Evolutionary conservation across 2,888 invertebrate species (phyloP).

Genomic region (Drosophila recens): DNA sequence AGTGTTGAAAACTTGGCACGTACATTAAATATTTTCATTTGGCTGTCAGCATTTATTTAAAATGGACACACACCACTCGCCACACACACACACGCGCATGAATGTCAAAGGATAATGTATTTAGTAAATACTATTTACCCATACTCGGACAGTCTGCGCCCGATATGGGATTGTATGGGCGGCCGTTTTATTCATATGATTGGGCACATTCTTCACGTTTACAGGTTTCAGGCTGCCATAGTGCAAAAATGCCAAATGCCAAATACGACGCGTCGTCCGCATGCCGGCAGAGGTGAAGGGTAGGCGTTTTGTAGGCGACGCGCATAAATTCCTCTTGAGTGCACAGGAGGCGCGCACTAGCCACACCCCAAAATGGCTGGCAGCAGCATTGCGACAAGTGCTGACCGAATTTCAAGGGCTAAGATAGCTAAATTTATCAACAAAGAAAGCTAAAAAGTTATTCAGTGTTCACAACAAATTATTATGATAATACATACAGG

Average conservation of each 20-base stretch:
- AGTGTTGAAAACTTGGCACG: constrained; percentile 60
- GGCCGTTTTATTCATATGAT: constrained; percentile 20
- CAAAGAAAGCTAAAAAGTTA: no score
- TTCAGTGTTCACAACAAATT: no score
- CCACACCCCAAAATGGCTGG: constrained; percentile 42
- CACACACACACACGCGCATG: constrained; percentile 6
- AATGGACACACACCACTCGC: constrained; percentile 58
- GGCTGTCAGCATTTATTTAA: constrained; percentile 75
- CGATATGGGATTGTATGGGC: no score
- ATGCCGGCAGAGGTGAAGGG: constrained; percentile 4
- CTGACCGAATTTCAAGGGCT: background rate
- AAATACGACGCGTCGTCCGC: background rate
- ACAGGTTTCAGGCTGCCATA: constrained; percentile 36
- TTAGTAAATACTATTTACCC: no score
- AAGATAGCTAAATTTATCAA: background rate
- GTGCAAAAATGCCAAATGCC: constrained; percentile 26
- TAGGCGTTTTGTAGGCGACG: constrained; percentile 25
- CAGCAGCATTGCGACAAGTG: constrained; percentile 16
- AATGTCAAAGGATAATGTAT: constrained; percentile 18
- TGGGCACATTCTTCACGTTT: constrained; percentile 21
- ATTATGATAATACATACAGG: no score
- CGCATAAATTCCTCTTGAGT: constrained; percentile 65
- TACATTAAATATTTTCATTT: constrained; percentile 77
- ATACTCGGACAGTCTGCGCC: constrained; percentile 3
- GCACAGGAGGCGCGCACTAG: constrained; percentile 49